phyloP scores from a whole-genome alignment of 2,888 invertebrate species.

The Aphodius sticticus region DNA sequence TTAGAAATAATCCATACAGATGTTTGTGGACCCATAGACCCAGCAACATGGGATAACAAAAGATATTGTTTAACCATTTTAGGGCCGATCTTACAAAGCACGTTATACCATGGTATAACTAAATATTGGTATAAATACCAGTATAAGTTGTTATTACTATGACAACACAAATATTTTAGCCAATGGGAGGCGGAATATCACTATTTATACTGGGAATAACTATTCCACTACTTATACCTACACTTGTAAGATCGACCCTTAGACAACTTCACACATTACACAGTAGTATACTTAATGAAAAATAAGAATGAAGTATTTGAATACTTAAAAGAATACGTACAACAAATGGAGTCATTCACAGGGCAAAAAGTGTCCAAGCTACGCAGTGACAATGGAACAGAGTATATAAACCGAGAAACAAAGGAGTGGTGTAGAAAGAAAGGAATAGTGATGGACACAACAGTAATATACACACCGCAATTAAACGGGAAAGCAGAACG shows the following conservation, averaged over 20 bases:
- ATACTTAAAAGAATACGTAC: conserved; percentile 39
- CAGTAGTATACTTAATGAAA: conserved; percentile 42
- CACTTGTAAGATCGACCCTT: too few species aligned
- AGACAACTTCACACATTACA: conserved; percentile 34
- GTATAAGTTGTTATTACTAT: too few species aligned
- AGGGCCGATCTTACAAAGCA: too few species aligned
- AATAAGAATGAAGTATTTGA: conserved; percentile 42
- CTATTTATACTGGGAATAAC: too few species aligned
- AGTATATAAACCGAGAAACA: conserved; percentile 36
- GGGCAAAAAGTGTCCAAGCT: conserved; percentile 28
- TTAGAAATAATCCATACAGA: conserved; percentile 25
- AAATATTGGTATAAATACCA: too few species aligned
- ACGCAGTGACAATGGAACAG: conserved; percentile 39
- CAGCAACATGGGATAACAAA: conserved; percentile 19
- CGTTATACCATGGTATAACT: too few species aligned
- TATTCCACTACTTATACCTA: too few species aligned
- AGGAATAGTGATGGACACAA: conserved; percentile 36
- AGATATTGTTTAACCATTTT: conserved; percentile 17
- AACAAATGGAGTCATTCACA: conserved; percentile 23
- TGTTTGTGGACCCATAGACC: conserved; percentile 20
- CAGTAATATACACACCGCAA: conserved; percentile 35
- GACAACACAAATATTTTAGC: too few species aligned
- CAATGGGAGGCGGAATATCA: too few species aligned
- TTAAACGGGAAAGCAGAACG: conserved; percentile 42
- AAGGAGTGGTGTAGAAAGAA: conserved; percentile 33